phyloP scores from a whole-genome alignment of 2,888 invertebrate species.

The Rhogogaster chlorosoma region DNA sequence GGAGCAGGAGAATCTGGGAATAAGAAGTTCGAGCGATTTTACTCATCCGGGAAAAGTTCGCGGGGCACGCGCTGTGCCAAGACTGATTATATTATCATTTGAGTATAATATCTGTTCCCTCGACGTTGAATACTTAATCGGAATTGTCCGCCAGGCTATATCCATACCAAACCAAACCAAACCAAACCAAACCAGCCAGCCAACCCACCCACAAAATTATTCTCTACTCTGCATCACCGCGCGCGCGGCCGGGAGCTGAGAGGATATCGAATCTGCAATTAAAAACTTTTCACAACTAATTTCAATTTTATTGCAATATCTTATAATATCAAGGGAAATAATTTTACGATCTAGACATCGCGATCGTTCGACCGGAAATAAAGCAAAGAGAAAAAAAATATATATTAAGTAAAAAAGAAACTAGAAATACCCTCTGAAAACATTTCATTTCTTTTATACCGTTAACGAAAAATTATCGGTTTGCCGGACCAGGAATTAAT shows the following conservation, averaged over 20 bases:
- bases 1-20: not conserved
- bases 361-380: not conserved
- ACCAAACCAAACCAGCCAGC: not conserved
- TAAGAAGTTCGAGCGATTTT: not conserved
- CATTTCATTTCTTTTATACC: too few species aligned
- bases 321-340: not conserved
- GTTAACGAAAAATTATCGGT: too few species aligned
- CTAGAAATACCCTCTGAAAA: too few species aligned
- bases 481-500: too few species aligned
- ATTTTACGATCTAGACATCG: not conserved
- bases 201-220: slow-evolving; percentile 21
- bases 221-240: slow-evolving; percentile 29
- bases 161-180: not conserved
- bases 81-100: slow-evolving; percentile 49
- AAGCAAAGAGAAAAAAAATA: not conserved
- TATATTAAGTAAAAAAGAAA: too few species aligned
- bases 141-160: slow-evolving; percentile 15
- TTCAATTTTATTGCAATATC: slow-evolving; percentile 73
- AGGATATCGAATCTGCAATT: slow-evolving; percentile 76
- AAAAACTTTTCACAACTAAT: slow-evolving; percentile 75
- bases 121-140: slow-evolving; percentile 49
- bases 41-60: slow-evolving; percentile 24
- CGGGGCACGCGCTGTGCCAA: slow-evolving; percentile 3
- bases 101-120: slow-evolving; percentile 48
- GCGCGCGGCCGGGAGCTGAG: too few species aligned